phyloP scores from a whole-genome alignment of 1,140 invertebrate species.

The Brachionus rotundiformis region DNA sequence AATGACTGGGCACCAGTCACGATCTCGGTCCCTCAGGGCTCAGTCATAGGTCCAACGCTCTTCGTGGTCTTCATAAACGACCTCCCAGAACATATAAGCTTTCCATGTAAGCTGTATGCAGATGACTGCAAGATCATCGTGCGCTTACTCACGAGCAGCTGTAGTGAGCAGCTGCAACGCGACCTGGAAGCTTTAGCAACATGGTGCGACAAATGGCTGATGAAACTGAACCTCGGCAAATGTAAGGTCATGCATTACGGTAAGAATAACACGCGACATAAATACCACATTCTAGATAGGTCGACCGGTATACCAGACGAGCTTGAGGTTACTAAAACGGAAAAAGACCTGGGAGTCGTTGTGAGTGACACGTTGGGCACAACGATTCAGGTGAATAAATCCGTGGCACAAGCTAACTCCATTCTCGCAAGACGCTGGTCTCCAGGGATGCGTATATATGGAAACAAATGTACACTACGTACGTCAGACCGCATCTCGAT shows the following conservation, averaged over 20 bases:
- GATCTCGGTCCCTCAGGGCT: background rate
- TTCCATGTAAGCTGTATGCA: background rate
- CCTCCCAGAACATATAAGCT: background rate
- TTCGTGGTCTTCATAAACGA: constrained; percentile 17
- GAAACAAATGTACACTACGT: no score
- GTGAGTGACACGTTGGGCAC: background rate
- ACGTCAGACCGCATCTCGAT: no score
- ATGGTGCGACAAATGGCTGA: background rate
- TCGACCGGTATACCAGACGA: background rate
- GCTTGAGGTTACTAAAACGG: background rate
- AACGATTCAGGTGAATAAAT: background rate
- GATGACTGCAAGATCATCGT: constrained; percentile 1
- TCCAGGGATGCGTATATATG: no score
- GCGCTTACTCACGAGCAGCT: background rate
- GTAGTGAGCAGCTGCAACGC: background rate
- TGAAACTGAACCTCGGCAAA: background rate
- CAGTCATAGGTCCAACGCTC: background rate
- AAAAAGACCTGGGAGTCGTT: background rate
- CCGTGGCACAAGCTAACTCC: no score
- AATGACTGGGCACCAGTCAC: background rate
- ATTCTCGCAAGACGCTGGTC: no score
- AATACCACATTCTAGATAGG: background rate
- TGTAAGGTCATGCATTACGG: background rate
- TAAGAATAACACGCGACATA: background rate
- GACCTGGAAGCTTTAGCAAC: background rate